Base-by-base conservation (phyloP, 1,140 invertebrate genomes). In the Teleopsis dalmanni region DNA sequence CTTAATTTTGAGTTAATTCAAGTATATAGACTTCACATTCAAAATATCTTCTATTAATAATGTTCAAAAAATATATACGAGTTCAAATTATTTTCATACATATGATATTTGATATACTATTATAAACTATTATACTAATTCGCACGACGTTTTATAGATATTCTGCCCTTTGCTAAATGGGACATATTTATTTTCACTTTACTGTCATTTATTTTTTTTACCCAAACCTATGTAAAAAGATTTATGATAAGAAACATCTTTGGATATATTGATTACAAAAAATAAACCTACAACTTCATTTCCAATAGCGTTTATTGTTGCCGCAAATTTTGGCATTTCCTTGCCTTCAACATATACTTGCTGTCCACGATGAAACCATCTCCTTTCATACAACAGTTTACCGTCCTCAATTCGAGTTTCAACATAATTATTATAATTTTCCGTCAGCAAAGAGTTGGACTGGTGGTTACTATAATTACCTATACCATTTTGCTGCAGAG, bases 291-390 rank as follows among this genome's bases (percentile, higher is more conserved):
- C 90, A 71, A 85, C 85, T 74, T 94, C 89, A 38, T 83, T 85
- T 48, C 87, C 87, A 57, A 96, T 91, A 21, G 87, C 85, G 31
- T 87, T 87, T 61, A 97, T 93, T 55, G 88, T 84, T 3, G 85
- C 91, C 48, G 85, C 81, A 62, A 91, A 89, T 59, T 87, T 83
- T 1, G 81, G 76, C 52, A 84, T 74, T 59, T 94, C 90, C 56
- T 87, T 85, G 23, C 88, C 89, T 72, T 93, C 92, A 6, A 95
- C 84, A 72, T 87, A 92, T 22, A 96, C 83, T 51, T 88, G 84
- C 72, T 95, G 91, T 3, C 93, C 93, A 50, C 92, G 79, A 68
- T 95, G 91, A 73, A 87, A 96, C 93, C 92, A 97, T 72, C 89
- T 79, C 58, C 90, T 83, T 72, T 97, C 92, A 75, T 91, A 96